Evolutionary conservation across 2,797 vertebrate genomes (phyloP), one percentile per base, ranked within the genome.

Genomic region (Myripristis jacobus): DNA sequence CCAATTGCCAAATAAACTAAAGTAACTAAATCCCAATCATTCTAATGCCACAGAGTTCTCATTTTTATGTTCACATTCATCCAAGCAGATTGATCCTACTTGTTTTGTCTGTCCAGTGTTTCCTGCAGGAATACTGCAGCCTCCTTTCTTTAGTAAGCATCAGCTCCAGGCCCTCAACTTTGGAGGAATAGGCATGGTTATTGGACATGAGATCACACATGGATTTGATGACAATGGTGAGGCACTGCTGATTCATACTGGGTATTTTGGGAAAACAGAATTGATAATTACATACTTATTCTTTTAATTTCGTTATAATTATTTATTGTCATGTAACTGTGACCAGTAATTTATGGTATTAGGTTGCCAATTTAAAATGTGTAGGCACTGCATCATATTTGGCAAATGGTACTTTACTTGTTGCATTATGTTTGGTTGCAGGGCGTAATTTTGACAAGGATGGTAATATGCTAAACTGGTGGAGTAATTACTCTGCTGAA

Each of bases 381-480:
- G 2, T 2, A 27, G 11, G 3, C 27, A 21, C 21, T 52, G 50
- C 48, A 48, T 29, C 44, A 21, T 31, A 0, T 43, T 43, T 43
- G 41, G 18, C 29, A 81, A 85, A 63, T 43, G 53, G 46, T n/a
- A 46, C n/a, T 64, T 79, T 13, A 24, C 15, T 34, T 54, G 19
- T 52, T 52, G 34, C 1, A 11, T 38, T 43, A 0, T 80, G 58
- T 88, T 79, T 83, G 63, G 1, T 47, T 73, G 54, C 89, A 99
- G 98, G 98, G 11, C 94, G 97, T 46, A 98, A 98, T 91, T 99
- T 97, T 47, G 97, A 99, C 90, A 96, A 96, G 83, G 94, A 98
- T 0, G 97, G 98, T 16, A 99, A 99, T 69, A 97, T 99, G 97
- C 84, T 96, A 56, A 97, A 99, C 83, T 99, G 98, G 98, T 99